Evolutionary conservation across 2,888 invertebrate genomes (phyloP), one percentile per base, ranked within the genome.

Genomic region (Dexiosoma caninum): DNA sequence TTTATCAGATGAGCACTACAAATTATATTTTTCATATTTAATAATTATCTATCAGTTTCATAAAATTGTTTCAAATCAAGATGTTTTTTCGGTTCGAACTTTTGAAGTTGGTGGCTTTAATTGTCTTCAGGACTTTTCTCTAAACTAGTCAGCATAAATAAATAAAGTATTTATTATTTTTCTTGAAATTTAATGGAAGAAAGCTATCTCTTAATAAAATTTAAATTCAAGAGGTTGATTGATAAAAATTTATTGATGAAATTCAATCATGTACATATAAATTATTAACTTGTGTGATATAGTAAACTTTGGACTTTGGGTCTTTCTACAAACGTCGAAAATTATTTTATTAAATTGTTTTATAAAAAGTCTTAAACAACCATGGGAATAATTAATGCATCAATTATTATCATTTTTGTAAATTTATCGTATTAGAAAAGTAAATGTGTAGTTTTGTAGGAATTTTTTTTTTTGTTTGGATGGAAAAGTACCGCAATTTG

Each of bases 311-410:
- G 42, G 27, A 66, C 51, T 60, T 60, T 32, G 30, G 2, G 8
- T 10, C 0, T 14, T 1, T 14, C 10, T 46, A 16, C 30, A 14
- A 14, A 27, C 40, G 40, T 60, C 9, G 30, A n/a, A n/a, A n/a
- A 9, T 8, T 3, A 23, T 23, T 60, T 44, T 44, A 60, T 42
- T 42, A 30, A 60, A 60, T 44, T 44, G 12, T 30, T 27, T 44
- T 44, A 16, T 44, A 30, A 44, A 60, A 60, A 60, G 30, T 55
- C 16, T 42, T n/a, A 5, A 67, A 49, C 1, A 60, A 14, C 35
- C 55, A 37, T 40, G 57, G 40, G 1, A 42, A 21, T 46, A 46
- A 70, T 70, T 70, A 59, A 37, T 59, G 35, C 59, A 37, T 16
- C 59, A 70, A 37, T 59, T 46, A 57, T 35, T 51, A 21, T 40